Conservation (phyloP, 30 jellyfish, hydroid and myxozoan genomes). For the Pseudorhiza aurosa region DNA sequence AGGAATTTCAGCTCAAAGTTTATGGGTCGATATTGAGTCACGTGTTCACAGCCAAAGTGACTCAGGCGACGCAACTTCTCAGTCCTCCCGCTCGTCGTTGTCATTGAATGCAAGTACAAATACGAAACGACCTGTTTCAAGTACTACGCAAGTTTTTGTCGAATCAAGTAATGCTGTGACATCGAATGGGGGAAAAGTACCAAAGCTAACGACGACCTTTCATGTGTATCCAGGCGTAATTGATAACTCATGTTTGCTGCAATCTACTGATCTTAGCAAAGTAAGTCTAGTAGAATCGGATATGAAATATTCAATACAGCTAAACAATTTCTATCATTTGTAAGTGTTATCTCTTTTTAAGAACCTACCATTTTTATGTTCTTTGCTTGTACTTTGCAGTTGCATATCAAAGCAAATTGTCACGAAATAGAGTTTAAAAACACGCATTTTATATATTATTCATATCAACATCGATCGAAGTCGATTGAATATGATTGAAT, state of each 20-base stretch:
- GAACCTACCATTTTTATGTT: too few relatives aligned
- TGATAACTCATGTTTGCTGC: slow-evolving; percentile 60
- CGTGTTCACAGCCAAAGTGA: background rate
- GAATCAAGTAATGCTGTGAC: slow-evolving; percentile 30
- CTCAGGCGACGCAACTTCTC: background rate
- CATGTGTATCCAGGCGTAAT: slow-evolving; percentile 63
- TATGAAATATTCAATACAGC: too few relatives aligned
- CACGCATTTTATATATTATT: too few relatives aligned
- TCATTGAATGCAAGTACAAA: background rate
- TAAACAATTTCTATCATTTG: too few relatives aligned
- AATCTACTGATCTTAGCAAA: slow-evolving; percentile 52
- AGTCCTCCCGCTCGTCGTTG: background rate
- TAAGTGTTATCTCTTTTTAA: too few relatives aligned
- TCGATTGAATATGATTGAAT: too few relatives aligned
- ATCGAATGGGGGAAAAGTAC: slow-evolving; percentile 47
- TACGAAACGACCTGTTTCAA: slow-evolving; percentile 13
- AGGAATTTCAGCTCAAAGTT: slow-evolving; percentile 14
- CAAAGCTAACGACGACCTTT: slow-evolving; percentile 13
- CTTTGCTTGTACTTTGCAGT: too few relatives aligned
- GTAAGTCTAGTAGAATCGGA: too few relatives aligned
- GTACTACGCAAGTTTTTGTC: slow-evolving; percentile 32
- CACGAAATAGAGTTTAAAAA: too few relatives aligned
- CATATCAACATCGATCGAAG: too few relatives aligned
- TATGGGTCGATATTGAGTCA: slow-evolving; percentile 49
- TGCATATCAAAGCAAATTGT: too few relatives aligned